Percentiles rank a stretch among this genome's conserved stretches.
Conservation (phyloP, 2,113 vertebrate species). For the Zosterops borbonicus region DNA sequence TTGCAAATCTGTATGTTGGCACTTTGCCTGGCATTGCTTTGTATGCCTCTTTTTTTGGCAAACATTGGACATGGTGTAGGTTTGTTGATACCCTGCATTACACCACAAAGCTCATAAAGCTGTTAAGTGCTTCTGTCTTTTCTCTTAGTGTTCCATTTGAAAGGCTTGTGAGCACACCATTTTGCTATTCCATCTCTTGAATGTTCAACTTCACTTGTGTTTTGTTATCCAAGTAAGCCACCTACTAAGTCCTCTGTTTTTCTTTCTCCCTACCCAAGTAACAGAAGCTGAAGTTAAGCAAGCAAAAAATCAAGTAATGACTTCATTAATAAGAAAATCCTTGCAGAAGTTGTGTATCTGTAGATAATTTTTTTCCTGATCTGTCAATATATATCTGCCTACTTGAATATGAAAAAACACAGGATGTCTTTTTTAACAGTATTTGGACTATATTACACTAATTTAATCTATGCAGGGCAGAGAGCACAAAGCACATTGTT, state of each 20-base stretch:
- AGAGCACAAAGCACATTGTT: not conserved
- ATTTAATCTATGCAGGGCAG: not conserved
- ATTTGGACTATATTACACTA: not conserved
- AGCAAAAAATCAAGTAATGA: not conserved
- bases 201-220: not conserved
- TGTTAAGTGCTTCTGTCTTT: not conserved
- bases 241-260: not conserved
- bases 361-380: not conserved
- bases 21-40: not conserved
- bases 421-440: not conserved
- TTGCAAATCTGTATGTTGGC: constrained; percentile 14
- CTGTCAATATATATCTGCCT: not conserved
- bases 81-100: not conserved
- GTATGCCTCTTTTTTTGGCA: not conserved
- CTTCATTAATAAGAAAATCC: not conserved
- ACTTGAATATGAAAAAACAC: not conserved
- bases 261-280: not conserved
- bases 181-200: not conserved
- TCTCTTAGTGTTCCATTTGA: not conserved
- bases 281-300: not conserved
- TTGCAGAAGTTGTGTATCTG: not conserved
- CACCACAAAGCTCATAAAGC: not conserved
- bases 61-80: not conserved
- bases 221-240: not conserved
- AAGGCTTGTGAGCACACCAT: not conserved